Evolutionary conservation across 2,113 vertebrate genomes (phyloP), one percentile per base, ranked within the genome.

Genomic region (Canis aureus): DNA sequence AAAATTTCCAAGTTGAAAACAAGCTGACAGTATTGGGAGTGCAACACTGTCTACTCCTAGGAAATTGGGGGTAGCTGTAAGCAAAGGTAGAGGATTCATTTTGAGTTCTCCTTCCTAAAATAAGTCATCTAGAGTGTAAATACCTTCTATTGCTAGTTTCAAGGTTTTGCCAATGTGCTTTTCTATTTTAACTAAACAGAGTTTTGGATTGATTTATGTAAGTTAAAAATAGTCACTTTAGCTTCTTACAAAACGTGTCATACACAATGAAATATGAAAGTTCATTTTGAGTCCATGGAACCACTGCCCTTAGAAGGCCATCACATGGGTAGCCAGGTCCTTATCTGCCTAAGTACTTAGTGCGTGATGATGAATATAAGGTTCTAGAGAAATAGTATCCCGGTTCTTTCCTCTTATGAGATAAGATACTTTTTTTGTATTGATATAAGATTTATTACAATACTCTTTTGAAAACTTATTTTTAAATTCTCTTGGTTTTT

Each of bases 181-280:
- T 13, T 83, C 4, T 23, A 53, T 90, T 82, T 51, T 16, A 53
- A 94, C 12, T 86, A 69, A 67, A n/a, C 22, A 67, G 67, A 55
- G 10, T 53, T 91, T 91, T 82, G 9, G 8, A 62, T 85, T 91
- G 53, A 32, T 95, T 83, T 80, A 62, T 79, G 59, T 80, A 20
- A 76, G 49, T 92, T 78, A 89, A 94, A 86, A 95, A 91, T 74
- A 79, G 8, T 80, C 29, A 87, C 8, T 94, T 73, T 92, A 7
- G 94, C 38, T 94, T 62, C 49, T 9, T 73, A 60, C 11, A 62
- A 59, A 95, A 73, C 86, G 9, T 92, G 38, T 85, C 35, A 62
- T 86, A 53, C 55, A 22, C 12, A 82, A 22, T 88, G 60, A 94
- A 80, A 94, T 88, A 51, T 13, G 11, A 88, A 71, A 8, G 13